Evolutionary conservation across 2,113 vertebrate genomes (phyloP).

Genomic region (Oreocharis arfaki): DNA sequence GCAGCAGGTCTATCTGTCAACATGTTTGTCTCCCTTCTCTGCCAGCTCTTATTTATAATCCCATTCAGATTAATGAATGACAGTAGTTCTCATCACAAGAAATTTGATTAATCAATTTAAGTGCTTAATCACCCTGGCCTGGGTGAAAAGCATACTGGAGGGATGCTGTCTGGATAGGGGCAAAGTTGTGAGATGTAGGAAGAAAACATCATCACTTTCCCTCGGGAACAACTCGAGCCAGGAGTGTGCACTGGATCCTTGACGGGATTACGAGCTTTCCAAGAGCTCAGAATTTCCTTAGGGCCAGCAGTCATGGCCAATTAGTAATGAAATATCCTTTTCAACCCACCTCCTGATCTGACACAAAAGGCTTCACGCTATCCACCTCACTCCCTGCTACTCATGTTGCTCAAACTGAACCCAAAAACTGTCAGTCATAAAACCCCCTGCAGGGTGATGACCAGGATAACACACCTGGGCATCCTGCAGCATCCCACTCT

Average conservation of each 20-base stretch:
- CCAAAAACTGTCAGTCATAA: accelerated
- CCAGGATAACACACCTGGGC: background rate
- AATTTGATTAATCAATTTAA: conserved; percentile 86
- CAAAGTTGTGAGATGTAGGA: background rate
- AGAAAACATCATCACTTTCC: conserved; percentile 6
- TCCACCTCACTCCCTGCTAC: background rate
- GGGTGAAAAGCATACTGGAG: conserved; percentile 33
- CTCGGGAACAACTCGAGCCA: background rate
- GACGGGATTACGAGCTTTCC: background rate
- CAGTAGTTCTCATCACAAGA: conserved; percentile 81
- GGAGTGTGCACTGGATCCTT: background rate
- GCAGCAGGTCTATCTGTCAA: conserved; percentile 65
- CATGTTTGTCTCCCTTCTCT: conserved; percentile 72
- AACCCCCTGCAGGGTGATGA: background rate
- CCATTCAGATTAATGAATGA: conserved; percentile 82
- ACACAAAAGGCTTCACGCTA: background rate
- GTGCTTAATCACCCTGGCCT: conserved; percentile 77
- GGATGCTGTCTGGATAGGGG: conserved; percentile 62
- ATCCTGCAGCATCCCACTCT: background rate
- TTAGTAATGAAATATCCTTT: background rate
- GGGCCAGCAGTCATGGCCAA: background rate
- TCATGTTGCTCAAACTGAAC: accelerated
- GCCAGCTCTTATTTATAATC: conserved; percentile 83
- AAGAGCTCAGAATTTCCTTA: background rate
- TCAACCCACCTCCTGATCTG: background rate